phyloP scores from a whole-genome alignment of 2,888 invertebrate genomes.

The Deladenus siricidicola region DNA sequence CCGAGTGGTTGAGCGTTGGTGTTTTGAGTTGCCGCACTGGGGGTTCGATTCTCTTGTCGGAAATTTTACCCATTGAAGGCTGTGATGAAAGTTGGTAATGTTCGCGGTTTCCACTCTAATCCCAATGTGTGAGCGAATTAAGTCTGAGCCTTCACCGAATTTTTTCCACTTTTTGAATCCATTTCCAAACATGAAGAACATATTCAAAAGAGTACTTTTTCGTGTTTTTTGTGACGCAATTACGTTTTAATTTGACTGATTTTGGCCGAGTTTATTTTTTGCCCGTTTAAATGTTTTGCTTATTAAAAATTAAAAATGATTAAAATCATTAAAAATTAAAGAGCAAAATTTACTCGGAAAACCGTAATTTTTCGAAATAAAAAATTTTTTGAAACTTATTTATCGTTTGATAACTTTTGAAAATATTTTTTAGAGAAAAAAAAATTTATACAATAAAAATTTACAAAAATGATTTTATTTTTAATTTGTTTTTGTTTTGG shows the following conservation, averaged over 20 bases:
- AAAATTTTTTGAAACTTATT: too few species aligned
- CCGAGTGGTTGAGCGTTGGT: background rate
- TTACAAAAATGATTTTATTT: too few species aligned
- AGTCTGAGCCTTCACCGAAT: background rate
- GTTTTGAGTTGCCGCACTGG: too few species aligned
- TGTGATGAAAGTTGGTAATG: background rate
- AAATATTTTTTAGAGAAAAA: background rate
- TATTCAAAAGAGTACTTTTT: background rate
- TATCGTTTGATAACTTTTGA: background rate
- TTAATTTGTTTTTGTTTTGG: background rate
- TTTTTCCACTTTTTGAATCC: too few species aligned
- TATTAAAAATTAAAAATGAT: too few species aligned
- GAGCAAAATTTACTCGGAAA: too few species aligned
- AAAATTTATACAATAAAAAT: background rate
- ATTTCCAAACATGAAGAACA: too few species aligned
- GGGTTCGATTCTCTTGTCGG: background rate
- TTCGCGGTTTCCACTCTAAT: conserved; percentile 7
- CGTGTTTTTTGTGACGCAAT: background rate
- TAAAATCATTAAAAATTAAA: too few species aligned
- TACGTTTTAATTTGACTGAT: background rate
- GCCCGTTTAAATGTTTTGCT: too few species aligned
- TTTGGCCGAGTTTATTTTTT: background rate
- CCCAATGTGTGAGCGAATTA: background rate
- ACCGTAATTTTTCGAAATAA: too few species aligned
- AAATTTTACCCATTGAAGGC: background rate